Percentiles rank a stretch among this genome's conserved stretches.
Evolutionary conservation across 2,113 vertebrate genomes (phyloP).

Genomic region (Muntiacus muntjak): DNA sequence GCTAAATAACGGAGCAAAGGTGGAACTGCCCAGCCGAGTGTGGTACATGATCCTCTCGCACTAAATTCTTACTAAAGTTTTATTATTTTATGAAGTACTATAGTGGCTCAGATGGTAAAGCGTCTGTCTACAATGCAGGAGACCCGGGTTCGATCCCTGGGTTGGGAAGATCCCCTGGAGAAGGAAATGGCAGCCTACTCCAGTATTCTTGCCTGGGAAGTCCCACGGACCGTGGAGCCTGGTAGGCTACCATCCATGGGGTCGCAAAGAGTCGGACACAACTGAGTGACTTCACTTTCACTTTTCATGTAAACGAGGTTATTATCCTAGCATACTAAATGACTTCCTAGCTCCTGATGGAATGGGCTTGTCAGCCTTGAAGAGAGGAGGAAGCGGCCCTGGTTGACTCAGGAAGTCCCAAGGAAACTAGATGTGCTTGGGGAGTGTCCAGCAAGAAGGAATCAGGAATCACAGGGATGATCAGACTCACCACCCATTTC

Average conservation of each 20-base stretch:
- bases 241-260: too few species aligned
- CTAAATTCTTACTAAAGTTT: neutral
- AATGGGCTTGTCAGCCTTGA: neutral
- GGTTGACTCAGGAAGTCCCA: neutral
- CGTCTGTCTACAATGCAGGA: too few species aligned
- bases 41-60: neutral
- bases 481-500: neutral
- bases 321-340: neutral
- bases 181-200: too few species aligned
- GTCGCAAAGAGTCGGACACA: too few species aligned
- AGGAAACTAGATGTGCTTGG: neutral
- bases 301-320: neutral
- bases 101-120: too few species aligned
- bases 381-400: neutral
- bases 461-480: neutral
- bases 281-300: too few species aligned
- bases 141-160: too few species aligned
- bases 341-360: neutral
- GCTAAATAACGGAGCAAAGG: neutral
- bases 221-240: too few species aligned
- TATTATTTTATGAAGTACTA: neutral
- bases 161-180: too few species aligned
- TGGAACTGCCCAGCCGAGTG: neutral
- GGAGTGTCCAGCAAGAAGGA: neutral
- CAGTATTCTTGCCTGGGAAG: too few species aligned